phyloP scores from a whole-genome alignment of 2,888 invertebrate genomes.

The Pomacea canaliculata region DNA sequence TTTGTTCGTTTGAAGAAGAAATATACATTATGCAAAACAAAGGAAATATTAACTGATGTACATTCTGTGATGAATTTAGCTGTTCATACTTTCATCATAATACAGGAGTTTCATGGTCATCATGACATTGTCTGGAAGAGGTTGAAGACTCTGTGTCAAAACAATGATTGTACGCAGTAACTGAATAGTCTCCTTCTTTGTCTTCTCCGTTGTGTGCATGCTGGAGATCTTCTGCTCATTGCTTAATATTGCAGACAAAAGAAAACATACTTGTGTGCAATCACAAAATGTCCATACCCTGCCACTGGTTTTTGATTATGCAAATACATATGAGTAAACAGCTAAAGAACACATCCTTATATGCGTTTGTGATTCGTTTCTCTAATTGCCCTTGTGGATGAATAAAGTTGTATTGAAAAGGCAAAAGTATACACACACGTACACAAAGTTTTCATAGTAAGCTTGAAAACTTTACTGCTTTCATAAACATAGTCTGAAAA shows the following conservation, averaged over 20 bases:
- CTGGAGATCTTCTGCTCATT: conserved; percentile 63
- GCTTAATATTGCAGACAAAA: conserved; percentile 37
- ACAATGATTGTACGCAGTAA: conserved; percentile 69
- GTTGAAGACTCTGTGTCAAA: conserved; percentile 66
- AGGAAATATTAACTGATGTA: no score
- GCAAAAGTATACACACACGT: neutral
- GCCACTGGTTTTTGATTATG: neutral
- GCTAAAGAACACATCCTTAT: neutral
- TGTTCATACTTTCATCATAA: conserved; percentile 67
- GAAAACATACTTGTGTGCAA: neutral
- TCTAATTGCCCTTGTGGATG: no score
- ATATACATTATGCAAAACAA: no score
- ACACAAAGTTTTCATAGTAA: neutral
- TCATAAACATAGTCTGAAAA: neutral
- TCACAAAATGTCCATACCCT: neutral
- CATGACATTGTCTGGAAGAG: conserved; percentile 68
- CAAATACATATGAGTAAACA: neutral
- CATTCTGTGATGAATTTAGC: no score
- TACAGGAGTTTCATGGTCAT: conserved; percentile 71
- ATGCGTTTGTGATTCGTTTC: no score
- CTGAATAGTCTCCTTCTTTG: conserved; percentile 68
- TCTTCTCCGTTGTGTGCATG: conserved; percentile 59
- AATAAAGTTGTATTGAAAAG: no score
- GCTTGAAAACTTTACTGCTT: neutral
- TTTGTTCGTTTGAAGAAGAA: neutral